Evolutionary conservation across 2,888 invertebrate species (phyloP), one percentile per base, ranked within the genome.

Genomic region (Drosophila affinis): DNA sequence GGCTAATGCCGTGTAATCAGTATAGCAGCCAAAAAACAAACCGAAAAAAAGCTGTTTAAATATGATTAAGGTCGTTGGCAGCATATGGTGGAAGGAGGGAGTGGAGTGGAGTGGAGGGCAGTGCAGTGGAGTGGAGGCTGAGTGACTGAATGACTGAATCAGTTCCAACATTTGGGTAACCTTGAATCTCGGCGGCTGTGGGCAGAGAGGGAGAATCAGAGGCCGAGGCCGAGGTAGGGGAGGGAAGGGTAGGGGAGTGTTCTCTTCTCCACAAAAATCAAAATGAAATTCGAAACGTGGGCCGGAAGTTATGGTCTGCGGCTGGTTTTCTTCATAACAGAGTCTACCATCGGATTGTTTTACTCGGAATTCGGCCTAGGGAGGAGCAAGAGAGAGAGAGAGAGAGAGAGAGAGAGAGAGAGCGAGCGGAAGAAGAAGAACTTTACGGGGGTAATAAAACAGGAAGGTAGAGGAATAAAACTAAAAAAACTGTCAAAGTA

Each of bases 1-100:
- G 86, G 86, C 78, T 82, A 83, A 83, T 85, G 64, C 53, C 76
- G 61, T 56, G 72, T 75, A 80, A 78, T 77, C 77, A 78, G 58
- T 53, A 60, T 47, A 47, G 27, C 49, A 75, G 34, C 61, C 21
- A 44, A 17, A 61, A 68, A 67, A 4, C 27, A n/a, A 44, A 24
- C 21, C 21, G 21, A 17, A 55, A 51, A 54, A 64, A 34, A 60
- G 39, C 44, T 46, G 53, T 72, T 54, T 65, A 76, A 84, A 76
- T 72, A 72, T 71, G 74, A 76, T 78, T 77, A 77, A 82, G 81
- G 81, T 78, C 81, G 54, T 68, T 64, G 67, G 67, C 55, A 55
- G 69, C 51, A 53, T 54, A 62, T 54, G 27, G 17, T 24, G 64
- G 65, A 46, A 32, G 65, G 64, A 55, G 65, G 45, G 64, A 39